phyloP scores from a whole-genome alignment of 53 echinoderm and acorn worm genomes.

The Astropecten irregularis region DNA sequence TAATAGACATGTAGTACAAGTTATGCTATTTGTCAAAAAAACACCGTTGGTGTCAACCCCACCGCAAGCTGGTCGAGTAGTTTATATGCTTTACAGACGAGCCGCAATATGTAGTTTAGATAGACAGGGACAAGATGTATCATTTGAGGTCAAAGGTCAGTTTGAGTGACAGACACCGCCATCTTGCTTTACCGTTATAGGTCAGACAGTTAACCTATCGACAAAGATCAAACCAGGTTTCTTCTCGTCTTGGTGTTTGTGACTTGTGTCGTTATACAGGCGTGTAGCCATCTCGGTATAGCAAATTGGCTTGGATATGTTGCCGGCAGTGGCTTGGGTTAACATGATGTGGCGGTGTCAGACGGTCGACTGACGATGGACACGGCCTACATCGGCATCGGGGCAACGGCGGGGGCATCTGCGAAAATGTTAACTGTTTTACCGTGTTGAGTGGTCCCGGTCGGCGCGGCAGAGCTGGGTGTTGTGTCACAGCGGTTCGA shows the following conservation, averaged over 20 bases:
- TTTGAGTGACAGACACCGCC: slow-evolving; percentile 41
- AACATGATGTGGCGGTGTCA: slow-evolving; percentile 31
- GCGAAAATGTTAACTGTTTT: slow-evolving; percentile 37
- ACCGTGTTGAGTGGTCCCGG: slow-evolving; percentile 12
- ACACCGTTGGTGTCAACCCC: not conserved
- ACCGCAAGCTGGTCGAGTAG: not conserved
- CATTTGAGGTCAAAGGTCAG: too few species aligned
- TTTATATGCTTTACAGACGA: slow-evolving; percentile 12
- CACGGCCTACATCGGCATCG: slow-evolving; percentile 8
- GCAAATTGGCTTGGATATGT: slow-evolving; percentile 43
- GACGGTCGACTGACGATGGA: slow-evolving; percentile 32
- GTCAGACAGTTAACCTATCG: slow-evolving; percentile 22
- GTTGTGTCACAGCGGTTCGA: too few species aligned
- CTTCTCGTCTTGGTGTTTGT: not conserved
- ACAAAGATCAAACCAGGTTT: not conserved
- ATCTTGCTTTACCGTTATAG: slow-evolving; percentile 22
- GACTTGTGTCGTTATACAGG: not conserved
- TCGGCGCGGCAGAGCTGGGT: too few species aligned
- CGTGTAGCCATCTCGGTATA: slow-evolving; percentile 29
- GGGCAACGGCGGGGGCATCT: slow-evolving; percentile 12
- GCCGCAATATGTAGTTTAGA: too few species aligned
- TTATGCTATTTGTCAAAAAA: not conserved
- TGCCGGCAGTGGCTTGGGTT: not conserved
- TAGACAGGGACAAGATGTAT: too few species aligned
- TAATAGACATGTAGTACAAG: not conserved